Conservation (phyloP, 2,113 vertebrate species). For the Cygnus atratus region DNA sequence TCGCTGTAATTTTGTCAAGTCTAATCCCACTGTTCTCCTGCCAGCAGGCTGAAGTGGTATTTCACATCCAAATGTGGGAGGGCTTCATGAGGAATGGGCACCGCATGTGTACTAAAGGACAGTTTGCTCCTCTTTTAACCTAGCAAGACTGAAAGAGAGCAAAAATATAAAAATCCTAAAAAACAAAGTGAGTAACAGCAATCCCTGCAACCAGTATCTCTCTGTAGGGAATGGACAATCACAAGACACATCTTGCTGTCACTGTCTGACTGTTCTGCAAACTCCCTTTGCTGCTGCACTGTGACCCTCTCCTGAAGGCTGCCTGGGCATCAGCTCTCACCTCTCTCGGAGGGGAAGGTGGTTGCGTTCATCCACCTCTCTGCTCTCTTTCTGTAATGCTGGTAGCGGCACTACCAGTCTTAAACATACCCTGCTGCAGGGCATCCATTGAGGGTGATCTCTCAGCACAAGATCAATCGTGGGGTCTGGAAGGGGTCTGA, state of each 20-base stretch:
- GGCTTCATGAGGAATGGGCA: constrained; percentile 16
- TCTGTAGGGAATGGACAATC: neutral
- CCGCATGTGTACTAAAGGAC: constrained; percentile 1
- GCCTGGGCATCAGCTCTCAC: rapidly evolving
- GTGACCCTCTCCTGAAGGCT: neutral
- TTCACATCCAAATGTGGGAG: constrained; percentile 26
- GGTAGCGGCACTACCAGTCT: neutral
- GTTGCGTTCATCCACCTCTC: neutral
- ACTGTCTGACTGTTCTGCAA: neutral
- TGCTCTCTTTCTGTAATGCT: neutral
- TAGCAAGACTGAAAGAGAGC: neutral
- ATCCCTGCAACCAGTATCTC: neutral
- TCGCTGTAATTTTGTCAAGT: neutral
- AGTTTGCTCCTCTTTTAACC: neutral
- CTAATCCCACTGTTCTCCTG: constrained; percentile 30
- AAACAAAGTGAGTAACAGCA: neutral
- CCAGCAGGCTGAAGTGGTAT: constrained; percentile 46
- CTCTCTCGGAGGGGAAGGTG: rapidly evolving
- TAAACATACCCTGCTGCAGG: no score
- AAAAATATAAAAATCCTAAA: neutral
- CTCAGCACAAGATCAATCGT: rapidly evolving
- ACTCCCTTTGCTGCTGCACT: neutral
- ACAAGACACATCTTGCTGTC: rapidly evolving
- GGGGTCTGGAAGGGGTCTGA: no score
- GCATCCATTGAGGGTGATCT: rapidly evolving